A percentile compares a stretch with the other conserved stretches of the same genome.
These are phyloP conservation scores for Gavia stellata DNA, from an alignment of 2,113 vertebrate species.

Conservation along the genomic window DNA sequence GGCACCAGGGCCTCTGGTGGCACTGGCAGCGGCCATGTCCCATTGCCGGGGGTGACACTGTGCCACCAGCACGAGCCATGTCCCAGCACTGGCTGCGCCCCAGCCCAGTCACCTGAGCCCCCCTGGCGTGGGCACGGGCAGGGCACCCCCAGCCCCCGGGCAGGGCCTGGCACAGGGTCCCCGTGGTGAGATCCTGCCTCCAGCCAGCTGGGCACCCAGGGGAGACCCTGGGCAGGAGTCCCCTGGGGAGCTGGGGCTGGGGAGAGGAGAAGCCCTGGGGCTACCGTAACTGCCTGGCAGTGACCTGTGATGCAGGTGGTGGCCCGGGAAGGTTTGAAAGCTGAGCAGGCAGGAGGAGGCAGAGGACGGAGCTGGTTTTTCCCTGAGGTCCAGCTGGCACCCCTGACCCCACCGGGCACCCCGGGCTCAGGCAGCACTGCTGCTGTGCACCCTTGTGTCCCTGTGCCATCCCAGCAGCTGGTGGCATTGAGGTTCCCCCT, in stretches of 20 bases:
- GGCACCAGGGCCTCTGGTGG: not conserved
- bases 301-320: no score
- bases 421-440: not conserved
- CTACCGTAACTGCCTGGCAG: not conserved
- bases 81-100: not conserved
- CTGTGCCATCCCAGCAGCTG: not conserved
- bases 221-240: no score
- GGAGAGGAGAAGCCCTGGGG: not conserved
- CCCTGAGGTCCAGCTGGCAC: not conserved
- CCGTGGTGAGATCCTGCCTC: no score
- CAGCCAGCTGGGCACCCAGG: not conserved
- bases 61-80: not conserved
- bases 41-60: not conserved
- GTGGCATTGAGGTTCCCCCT: not conserved
- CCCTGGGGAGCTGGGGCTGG: accelerated
- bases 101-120: not conserved
- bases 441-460: not conserved
- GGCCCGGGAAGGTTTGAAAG: not conserved
- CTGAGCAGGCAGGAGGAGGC: not conserved
- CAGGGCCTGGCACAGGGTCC: not conserved
- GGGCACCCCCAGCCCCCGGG: no score
- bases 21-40: not conserved
- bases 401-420: not conserved
- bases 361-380: not conserved
- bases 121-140: accelerated